Percentiles rank a stretch among this genome's conserved stretches.
Conservation (phyloP, 2,888 invertebrate species). For the Tenodera sinensis region DNA sequence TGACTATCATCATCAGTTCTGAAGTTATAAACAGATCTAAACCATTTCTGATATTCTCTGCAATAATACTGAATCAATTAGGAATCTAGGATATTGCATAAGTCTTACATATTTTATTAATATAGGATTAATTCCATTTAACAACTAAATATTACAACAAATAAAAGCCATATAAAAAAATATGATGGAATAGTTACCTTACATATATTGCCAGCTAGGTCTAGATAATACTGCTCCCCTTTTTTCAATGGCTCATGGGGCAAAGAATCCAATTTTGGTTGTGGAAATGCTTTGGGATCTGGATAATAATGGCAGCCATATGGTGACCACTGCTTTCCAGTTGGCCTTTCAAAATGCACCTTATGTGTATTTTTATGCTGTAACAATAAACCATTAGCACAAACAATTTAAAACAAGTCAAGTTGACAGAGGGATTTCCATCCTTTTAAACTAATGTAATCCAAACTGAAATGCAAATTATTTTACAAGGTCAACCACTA, state of each 20-base stretch:
- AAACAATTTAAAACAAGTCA: no score
- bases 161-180: not conserved
- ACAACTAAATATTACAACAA: not conserved
- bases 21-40: no score
- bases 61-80: no score
- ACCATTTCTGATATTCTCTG: no score
- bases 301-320: conserved; percentile 91
- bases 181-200: conserved; percentile 52
- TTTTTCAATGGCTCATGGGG: conserved; percentile 80
- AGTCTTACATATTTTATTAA: no score
- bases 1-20: no score
- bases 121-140: no score
- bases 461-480: no score
- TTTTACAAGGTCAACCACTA: no score
- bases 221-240: conserved; percentile 92
- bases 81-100: no score
- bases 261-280: conserved; percentile 78
- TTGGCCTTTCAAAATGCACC: conserved; percentile 51
- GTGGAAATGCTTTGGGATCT: conserved; percentile 78
- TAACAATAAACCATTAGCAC: not conserved
- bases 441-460: no score
- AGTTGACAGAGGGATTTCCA: no score
- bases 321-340: conserved; percentile 68
- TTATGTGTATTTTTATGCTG: conserved; percentile 49
- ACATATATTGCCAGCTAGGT: conserved; percentile 89